These are phyloP conservation scores for Zaprionus kolodkinae DNA, from an alignment of 1,140 invertebrate species.

Conservation along the genomic window DNA sequence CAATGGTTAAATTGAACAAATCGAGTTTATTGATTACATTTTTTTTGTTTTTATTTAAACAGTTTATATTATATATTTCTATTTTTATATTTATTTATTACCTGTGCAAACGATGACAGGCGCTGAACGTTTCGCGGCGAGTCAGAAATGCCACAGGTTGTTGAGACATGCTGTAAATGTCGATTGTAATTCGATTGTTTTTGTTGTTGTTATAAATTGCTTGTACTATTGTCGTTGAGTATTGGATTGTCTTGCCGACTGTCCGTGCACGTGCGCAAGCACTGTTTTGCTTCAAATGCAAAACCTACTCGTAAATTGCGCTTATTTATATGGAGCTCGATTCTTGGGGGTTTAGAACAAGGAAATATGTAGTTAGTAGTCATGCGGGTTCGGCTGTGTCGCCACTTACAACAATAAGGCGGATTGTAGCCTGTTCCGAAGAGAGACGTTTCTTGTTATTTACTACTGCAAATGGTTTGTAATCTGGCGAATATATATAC, in stretches of 20 bases:
- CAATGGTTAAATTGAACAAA: slow-evolving; percentile 29
- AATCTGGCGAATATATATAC: slow-evolving; percentile 7
- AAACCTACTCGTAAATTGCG: slow-evolving; percentile 54
- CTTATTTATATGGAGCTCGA: slow-evolving; percentile 65
- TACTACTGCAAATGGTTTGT: neutral
- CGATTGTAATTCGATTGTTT: neutral
- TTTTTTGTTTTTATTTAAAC: slow-evolving; percentile 6
- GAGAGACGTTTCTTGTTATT: neutral
- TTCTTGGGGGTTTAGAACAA: slow-evolving; percentile 29
- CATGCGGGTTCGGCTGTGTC: neutral
- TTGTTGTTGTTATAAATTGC: slow-evolving; percentile 2
- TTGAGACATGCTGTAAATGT: slow-evolving; percentile 73
- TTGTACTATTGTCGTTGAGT: neutral
- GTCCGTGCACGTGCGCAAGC: slow-evolving; percentile 39
- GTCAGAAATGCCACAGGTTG: slow-evolving; percentile 88
- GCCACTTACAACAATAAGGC: neutral
- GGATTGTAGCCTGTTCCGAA: neutral
- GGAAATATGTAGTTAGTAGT: slow-evolving; percentile 32
- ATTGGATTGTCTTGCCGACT: slow-evolving; percentile 6
- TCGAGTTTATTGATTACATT: slow-evolving; percentile 58
- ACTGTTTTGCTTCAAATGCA: slow-evolving; percentile 64
- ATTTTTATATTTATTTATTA: slow-evolving; percentile 68
- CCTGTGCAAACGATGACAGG: slow-evolving; percentile 91
- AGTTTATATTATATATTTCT: neutral
- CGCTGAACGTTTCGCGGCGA: slow-evolving; percentile 89